A percentile compares a stretch with the other conserved stretches of the same genome.
phyloP scores from a whole-genome alignment of 2,113 vertebrate species.

The Pteronura brasiliensis region DNA sequence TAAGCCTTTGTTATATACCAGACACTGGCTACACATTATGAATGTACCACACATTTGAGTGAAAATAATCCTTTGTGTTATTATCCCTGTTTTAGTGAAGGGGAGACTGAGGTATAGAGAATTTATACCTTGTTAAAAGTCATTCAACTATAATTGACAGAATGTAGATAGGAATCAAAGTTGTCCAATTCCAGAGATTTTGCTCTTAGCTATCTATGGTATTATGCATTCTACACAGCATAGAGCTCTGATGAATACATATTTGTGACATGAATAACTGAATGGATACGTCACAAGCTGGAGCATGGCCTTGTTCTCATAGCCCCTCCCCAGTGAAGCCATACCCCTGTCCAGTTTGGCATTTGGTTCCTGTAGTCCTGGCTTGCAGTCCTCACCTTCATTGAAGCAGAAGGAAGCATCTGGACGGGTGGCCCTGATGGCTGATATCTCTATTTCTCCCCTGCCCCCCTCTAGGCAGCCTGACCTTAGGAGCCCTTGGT shows the following conservation, averaged over 20 bases:
- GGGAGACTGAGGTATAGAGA: neutral
- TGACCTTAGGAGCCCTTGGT: constrained; percentile 55
- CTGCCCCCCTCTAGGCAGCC: neutral
- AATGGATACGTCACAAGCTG: neutral
- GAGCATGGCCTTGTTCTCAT: neutral
- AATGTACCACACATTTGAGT: neutral
- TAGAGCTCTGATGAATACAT: neutral
- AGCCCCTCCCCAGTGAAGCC: neutral
- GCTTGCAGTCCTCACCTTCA: neutral
- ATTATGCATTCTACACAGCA: no score
- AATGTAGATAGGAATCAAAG: neutral
- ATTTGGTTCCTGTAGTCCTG: neutral
- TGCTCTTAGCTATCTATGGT: neutral
- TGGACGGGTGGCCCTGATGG: neutral
- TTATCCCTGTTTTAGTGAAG: neutral
- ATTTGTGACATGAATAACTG: neutral
- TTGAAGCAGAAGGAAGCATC: neutral
- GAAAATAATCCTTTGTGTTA: neutral
- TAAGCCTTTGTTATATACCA: neutral
- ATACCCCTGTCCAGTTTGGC: neutral
- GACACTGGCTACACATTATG: neutral
- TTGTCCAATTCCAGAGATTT: neutral
- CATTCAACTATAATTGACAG: neutral
- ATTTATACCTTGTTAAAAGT: neutral
- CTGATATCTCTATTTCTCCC: constrained; percentile 43